Conservation (phyloP, 1,140 invertebrate species). For the Zaprionus lachaisei region DNA sequence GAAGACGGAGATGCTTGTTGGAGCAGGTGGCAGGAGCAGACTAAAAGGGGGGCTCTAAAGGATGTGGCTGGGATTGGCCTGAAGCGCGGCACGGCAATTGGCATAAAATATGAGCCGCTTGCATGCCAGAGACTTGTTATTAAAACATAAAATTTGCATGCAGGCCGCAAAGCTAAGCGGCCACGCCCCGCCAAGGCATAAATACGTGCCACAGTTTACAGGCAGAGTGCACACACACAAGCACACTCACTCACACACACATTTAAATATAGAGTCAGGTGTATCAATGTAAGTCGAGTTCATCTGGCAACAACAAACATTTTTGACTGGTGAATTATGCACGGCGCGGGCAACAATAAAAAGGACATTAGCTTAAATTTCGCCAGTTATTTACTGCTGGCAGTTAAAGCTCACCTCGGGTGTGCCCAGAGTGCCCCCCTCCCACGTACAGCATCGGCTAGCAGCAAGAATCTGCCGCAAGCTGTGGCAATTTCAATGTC, state of each 20-base stretch:
- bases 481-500: conserved; percentile 3
- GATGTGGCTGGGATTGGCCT: conserved; percentile 13
- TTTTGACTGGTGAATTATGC: conserved; percentile 72
- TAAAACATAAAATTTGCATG: conserved; percentile 83
- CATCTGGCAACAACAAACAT: conserved; percentile 53
- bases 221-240: conserved; percentile 1
- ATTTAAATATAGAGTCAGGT: conserved; percentile 24
- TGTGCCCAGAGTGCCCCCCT: background rate
- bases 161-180: conserved; percentile 62
- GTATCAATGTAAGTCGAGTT: conserved; percentile 26
- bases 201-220: conserved; percentile 51
- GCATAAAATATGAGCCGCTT: conserved; percentile 79
- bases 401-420: background rate
- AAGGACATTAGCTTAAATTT: conserved; percentile 28
- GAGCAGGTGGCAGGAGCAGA: too few species aligned
- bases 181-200: conserved; percentile 40
- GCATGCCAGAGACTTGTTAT: conserved; percentile 80
- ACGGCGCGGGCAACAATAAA: conserved; percentile 38
- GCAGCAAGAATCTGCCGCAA: conserved; percentile 1
- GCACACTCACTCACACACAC: background rate
- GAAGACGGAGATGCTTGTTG: too few species aligned
- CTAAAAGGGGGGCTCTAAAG: background rate
- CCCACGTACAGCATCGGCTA: background rate
- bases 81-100: conserved; percentile 53
- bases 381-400: conserved; percentile 23